These are phyloP conservation scores for Holcopasites calliopsidis DNA, from an alignment of 1,140 invertebrate genomes.

Conservation along the genomic window DNA sequence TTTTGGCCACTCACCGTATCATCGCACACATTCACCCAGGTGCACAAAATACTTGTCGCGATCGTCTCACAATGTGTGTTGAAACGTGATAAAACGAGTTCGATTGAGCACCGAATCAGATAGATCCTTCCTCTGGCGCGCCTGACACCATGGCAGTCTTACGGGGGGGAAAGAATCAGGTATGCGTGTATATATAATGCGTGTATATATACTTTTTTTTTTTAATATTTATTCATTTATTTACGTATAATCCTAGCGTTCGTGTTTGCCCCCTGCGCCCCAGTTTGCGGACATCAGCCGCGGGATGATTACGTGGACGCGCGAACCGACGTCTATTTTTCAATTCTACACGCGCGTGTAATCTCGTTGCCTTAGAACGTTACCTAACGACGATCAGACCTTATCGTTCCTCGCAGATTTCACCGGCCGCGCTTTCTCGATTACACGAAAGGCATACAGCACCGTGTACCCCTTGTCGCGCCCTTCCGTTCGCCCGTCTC, in stretches of 20 bases:
- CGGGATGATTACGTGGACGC: constrained; percentile 4
- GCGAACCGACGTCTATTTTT: neutral
- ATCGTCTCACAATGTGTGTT: constrained; percentile 46
- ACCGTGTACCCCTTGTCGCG: constrained; percentile 1
- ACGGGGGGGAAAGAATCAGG: constrained; percentile 52
- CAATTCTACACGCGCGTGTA: neutral
- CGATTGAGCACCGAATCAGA: constrained; percentile 33
- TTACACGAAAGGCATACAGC: constrained; percentile 29
- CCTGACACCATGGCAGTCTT: constrained; percentile 54
- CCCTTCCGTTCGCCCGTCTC: neutral
- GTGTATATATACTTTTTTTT: neutral
- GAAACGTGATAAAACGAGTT: constrained; percentile 26
- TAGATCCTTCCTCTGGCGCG: constrained; percentile 26
- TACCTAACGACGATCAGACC: constrained; percentile 33
- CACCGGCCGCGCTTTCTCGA: constrained; percentile 21
- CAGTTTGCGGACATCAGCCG: constrained; percentile 17
- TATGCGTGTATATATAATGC: constrained; percentile 35
- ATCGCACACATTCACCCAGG: constrained; percentile 21
- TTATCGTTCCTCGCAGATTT: constrained; percentile 19
- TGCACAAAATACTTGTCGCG: constrained; percentile 25
- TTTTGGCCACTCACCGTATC: constrained; percentile 56
- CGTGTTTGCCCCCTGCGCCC: neutral
- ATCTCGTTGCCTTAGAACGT: constrained; percentile 29
- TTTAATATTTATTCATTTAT: constrained; percentile 37
- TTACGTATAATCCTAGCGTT: constrained; percentile 38